These are phyloP conservation scores for Eleginops maclovinus DNA, from an alignment of 2,113 vertebrate species.

Conservation along the genomic window DNA sequence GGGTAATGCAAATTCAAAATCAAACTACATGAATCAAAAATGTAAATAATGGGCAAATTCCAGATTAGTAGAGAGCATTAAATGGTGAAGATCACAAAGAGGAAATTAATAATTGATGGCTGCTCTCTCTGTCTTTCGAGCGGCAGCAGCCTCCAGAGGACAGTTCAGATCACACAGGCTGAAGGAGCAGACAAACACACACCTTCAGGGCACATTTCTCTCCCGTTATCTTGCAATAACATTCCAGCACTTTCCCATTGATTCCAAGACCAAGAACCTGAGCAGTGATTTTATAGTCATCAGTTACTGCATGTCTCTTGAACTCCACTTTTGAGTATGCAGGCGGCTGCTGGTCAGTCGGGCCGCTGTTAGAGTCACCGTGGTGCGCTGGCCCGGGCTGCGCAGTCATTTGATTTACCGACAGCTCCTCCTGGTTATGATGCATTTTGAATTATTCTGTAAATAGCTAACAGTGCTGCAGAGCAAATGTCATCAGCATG, in stretches of 20 bases:
- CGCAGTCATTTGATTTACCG: constrained; percentile 18
- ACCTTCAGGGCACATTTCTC: constrained; percentile 80
- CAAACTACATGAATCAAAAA: not conserved
- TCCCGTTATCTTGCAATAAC: constrained; percentile 73
- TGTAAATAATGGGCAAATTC: not conserved
- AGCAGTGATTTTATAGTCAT: constrained; percentile 75
- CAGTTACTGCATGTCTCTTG: constrained; percentile 68
- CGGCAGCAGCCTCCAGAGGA: constrained; percentile 20
- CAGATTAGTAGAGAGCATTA: not conserved
- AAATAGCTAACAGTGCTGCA: constrained; percentile 4
- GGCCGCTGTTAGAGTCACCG: constrained; percentile 40
- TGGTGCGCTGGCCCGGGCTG: constrained; percentile 41
- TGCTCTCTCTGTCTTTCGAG: constrained; percentile 10
- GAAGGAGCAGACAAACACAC: constrained; percentile 19
- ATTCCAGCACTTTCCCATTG: constrained; percentile 78
- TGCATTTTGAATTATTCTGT: constrained; percentile 36
- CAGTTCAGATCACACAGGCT: not conserved
- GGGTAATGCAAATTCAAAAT: not conserved
- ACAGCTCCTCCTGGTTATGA: constrained; percentile 56
- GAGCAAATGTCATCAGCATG: constrained; percentile 29
- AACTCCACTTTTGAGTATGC: constrained; percentile 60
- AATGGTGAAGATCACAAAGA: constrained; percentile 2
- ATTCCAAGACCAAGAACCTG: constrained; percentile 76
- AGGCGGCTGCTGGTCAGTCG: constrained; percentile 42
- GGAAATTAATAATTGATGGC: constrained; percentile 44